Conservation (phyloP, 2,113 vertebrate genomes). For the Cavia porcellus region DNA sequence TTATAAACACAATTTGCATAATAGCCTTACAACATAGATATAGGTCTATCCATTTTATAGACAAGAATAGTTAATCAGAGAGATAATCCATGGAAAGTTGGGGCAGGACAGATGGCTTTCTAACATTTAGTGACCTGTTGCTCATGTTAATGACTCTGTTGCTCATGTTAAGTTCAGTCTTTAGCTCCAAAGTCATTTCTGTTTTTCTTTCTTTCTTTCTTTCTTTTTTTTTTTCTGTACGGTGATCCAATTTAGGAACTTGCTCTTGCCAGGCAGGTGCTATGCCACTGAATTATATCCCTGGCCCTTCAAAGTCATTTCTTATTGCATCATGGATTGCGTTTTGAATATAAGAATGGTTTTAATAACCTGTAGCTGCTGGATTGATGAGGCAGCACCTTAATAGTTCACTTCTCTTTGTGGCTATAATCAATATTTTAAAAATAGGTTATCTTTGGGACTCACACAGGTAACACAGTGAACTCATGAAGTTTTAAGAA, state of each 20-base stretch:
- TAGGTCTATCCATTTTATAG: neutral
- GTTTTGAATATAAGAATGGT: constrained; percentile 7
- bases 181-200: neutral
- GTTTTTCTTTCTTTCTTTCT: too few relatives aligned
- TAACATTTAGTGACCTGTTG: neutral
- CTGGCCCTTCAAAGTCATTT: neutral
- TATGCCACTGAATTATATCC: too few relatives aligned
- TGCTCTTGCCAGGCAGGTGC: too few relatives aligned
- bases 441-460: constrained; percentile 43
- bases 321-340: neutral
- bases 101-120: neutral
- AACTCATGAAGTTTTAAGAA: constrained; percentile 65
- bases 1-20: neutral
- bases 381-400: neutral
- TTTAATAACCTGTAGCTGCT: constrained; percentile 35
- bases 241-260: too few relatives aligned
- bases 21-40: neutral
- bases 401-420: constrained; percentile 9
- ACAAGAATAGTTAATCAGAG: neutral
- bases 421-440: constrained; percentile 52
- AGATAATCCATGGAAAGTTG: neutral
- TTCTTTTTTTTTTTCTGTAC: too few relatives aligned
- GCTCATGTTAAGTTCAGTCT: constrained; percentile 9
- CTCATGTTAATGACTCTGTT: neutral
- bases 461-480: constrained; percentile 24